Evolutionary conservation across 2,113 vertebrate species (phyloP).

Genomic region (Eubucco bourcierii): DNA sequence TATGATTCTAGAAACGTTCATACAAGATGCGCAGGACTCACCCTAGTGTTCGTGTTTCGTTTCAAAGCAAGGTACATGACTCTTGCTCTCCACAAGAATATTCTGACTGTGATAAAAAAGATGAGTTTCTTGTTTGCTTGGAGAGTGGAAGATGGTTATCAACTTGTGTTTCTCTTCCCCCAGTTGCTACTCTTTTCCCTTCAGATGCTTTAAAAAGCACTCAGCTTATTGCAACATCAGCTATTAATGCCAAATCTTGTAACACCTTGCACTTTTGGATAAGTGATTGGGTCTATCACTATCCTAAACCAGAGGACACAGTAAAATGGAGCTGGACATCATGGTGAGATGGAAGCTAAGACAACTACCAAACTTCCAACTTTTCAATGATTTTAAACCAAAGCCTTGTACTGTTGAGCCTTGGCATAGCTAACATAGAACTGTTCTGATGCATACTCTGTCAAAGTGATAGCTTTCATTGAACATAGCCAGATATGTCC

Average conservation of each 20-base stretch:
- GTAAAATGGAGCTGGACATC: not conserved
- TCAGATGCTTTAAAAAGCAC: not conserved
- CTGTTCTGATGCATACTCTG: not conserved
- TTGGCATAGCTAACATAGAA: not conserved
- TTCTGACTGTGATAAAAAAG: not conserved
- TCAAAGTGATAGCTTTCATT: not conserved
- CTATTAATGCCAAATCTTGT: not conserved
- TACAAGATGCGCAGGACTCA: not conserved
- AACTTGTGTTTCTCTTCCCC: not conserved
- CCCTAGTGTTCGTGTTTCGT: fast-evolving
- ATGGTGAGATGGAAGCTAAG: not conserved
- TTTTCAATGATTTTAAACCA: not conserved
- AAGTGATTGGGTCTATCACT: not conserved
- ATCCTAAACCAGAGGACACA: not conserved
- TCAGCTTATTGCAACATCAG: not conserved
- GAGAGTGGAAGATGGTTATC: not conserved
- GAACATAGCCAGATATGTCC: not conserved
- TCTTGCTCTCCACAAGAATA: not conserved
- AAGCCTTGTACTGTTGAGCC: not conserved
- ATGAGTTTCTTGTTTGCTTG: not conserved
- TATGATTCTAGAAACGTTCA: not conserved
- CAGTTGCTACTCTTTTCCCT: not conserved
- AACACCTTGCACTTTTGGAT: not conserved
- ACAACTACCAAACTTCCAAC: not conserved
- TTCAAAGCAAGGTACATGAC: not conserved